Conservation (phyloP, 2,797 vertebrate genomes). For the Dallia pectoralis region DNA sequence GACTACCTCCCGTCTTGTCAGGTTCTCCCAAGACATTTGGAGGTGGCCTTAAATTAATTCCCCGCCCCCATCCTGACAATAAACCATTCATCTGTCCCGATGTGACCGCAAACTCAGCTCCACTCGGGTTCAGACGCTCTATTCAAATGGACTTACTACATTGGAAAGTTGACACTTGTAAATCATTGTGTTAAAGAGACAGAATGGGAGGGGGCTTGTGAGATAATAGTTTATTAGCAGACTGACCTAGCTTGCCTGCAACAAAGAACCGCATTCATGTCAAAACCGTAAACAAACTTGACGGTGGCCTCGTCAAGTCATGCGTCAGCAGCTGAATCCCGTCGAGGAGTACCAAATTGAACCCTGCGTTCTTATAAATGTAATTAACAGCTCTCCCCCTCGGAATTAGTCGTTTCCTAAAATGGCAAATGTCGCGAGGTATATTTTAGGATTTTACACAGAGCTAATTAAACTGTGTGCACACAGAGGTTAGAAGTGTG, state of each 20-base stretch:
- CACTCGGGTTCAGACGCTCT: constrained; percentile 5
- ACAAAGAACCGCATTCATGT: constrained; percentile 18
- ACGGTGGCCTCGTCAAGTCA: constrained; percentile 20
- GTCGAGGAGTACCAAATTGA: constrained; percentile 59
- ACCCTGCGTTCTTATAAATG: constrained; percentile 41
- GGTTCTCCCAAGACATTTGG: constrained; percentile 11
- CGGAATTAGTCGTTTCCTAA: constrained; percentile 43
- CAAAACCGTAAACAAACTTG: constrained; percentile 14
- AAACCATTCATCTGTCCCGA: constrained; percentile 6
- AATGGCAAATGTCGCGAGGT: constrained; percentile 44
- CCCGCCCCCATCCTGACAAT: constrained; percentile 16
- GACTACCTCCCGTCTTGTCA: constrained; percentile 28
- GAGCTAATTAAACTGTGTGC: constrained; percentile 32
- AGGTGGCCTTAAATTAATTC: constrained; percentile 19
- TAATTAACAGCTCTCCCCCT: constrained; percentile 45
- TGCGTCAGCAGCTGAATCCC: constrained; percentile 28
- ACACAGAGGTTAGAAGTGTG: constrained; percentile 3
- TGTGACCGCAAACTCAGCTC: background rate
- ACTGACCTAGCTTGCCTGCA: constrained; percentile 16
- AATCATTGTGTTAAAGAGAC: constrained; percentile 27
- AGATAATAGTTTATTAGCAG: constrained; percentile 6
- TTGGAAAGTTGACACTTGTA: constrained; percentile 21
- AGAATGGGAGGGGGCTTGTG: constrained; percentile 15
- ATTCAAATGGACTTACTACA: constrained; percentile 22
- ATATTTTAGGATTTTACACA: constrained; percentile 53